Base-by-base conservation (phyloP, 2,888 invertebrate genomes). In the Meliscaeva auricollis region DNA sequence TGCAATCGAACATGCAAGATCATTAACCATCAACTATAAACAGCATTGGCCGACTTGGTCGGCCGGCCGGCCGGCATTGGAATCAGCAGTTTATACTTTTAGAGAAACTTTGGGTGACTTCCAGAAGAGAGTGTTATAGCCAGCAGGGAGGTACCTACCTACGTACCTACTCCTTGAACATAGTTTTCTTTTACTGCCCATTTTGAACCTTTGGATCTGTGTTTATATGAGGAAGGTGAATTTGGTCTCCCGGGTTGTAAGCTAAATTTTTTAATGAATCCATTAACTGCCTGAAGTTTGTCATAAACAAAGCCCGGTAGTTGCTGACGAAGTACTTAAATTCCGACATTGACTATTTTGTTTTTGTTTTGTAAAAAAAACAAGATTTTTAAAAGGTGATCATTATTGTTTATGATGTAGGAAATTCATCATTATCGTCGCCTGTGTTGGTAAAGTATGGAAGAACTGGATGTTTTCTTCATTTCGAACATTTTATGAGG, bases 1-100 rank as follows among this genome's bases (percentile, higher is more conserved):
- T 80, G 72, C 84, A 80, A 85, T 85, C 80, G 84, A 80, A 85
- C 84, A 85, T 85, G 84, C 84, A 69, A 76, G 75, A 80, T 85
- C 84, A 70, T 85, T 84, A 80, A 76, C 35, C 38, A 62, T 9
- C 46, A 26, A 41, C 38, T 13, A 11, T 38, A 13, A 11, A n/a
- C 62, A 60, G 9, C 22, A 41, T 11, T 9, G 13, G 20, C n/a
- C 15, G 0, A 7, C 5, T 3, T n/a, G 1, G 46, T 22, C 13
- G 15, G 5, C 30, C 9, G 17, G 3, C 3, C 9, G 15, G 30
- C 30, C 22, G 8, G 26, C 58, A 20, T 8, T 3, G 9, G 1
- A 13, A 38, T 8, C 13, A 4, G 9, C 15, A 9, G n/a, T 8
- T 9, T 11, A 22, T n/a, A 11, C n/a, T n/a, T 7, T 38, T 38